A percentile compares a stretch with the other conserved stretches of the same genome.
These are phyloP conservation scores for Drosophila pruinosa DNA, from an alignment of 1,140 invertebrate genomes.

Conservation along the genomic window DNA sequence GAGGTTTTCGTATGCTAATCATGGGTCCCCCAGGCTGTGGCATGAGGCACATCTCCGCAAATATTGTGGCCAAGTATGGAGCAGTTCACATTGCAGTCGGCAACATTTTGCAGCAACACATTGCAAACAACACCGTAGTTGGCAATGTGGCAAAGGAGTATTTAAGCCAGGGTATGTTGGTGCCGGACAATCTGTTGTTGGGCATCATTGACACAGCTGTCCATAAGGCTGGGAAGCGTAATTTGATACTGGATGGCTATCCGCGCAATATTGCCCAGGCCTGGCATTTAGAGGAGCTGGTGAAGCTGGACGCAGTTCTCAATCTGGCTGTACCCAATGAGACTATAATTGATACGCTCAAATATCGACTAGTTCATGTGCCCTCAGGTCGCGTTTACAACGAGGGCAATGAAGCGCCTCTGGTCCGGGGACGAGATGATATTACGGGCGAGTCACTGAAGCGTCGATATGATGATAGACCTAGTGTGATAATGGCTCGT, in stretches of 20 bases:
- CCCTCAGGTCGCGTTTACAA: conserved; percentile 39
- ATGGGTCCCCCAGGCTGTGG: conserved; percentile 42
- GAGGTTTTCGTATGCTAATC: conserved; percentile 32
- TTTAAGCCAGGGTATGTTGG: background rate
- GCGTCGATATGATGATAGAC: conserved; percentile 25
- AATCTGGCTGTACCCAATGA: conserved; percentile 10
- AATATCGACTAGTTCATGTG: conserved; percentile 13
- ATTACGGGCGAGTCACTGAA: conserved; percentile 29
- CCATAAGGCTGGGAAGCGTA: background rate
- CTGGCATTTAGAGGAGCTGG: background rate
- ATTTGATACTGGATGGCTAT: conserved; percentile 36
- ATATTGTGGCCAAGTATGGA: conserved; percentile 6
- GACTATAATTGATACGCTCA: conserved; percentile 6
- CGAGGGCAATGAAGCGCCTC: background rate
- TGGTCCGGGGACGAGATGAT: conserved; percentile 17
- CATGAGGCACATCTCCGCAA: conserved; percentile 20
- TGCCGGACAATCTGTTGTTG: conserved; percentile 33
- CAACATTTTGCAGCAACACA: conserved; percentile 36
- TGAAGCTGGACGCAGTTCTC: conserved; percentile 31
- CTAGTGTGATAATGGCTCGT: background rate
- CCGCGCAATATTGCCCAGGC: conserved; percentile 36
- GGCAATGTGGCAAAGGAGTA: conserved; percentile 16
- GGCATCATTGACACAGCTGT: conserved; percentile 8
- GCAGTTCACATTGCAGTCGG: conserved; percentile 29
- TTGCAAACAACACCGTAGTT: background rate